Evolutionary conservation across 1,140 invertebrate species (phyloP).

Genomic region (Tetranychus cinnabarinus): DNA sequence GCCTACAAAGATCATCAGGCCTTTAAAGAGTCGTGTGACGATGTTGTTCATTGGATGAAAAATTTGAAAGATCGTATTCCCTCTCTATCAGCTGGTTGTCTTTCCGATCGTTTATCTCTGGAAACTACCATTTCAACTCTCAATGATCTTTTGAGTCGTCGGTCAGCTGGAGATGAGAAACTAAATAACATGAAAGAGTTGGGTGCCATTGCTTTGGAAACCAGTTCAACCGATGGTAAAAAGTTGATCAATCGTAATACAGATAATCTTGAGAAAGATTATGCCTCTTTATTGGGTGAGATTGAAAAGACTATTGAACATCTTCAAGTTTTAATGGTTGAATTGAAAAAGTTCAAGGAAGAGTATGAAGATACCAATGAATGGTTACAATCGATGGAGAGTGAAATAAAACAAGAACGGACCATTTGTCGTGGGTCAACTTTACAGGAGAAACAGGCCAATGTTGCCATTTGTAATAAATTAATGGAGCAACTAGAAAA

Average conservation of each 20-base stretch:
- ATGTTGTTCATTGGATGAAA: slow-evolving; percentile 55
- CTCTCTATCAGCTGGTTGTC: slow-evolving; percentile 41
- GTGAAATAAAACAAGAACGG: slow-evolving; percentile 69
- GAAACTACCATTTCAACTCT: slow-evolving; percentile 50
- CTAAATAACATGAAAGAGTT: slow-evolving; percentile 62
- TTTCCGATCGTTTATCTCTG: slow-evolving; percentile 62
- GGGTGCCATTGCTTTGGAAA: slow-evolving; percentile 56
- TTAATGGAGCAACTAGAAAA: slow-evolving; percentile 46
- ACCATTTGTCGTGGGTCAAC: slow-evolving; percentile 46
- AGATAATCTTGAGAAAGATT: slow-evolving; percentile 51
- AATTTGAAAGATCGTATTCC: slow-evolving; percentile 67
- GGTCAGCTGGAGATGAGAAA: slow-evolving; percentile 64
- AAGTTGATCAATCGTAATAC: slow-evolving; percentile 59
- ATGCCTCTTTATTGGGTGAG: slow-evolving; percentile 58
- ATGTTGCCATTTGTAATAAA: slow-evolving; percentile 32
- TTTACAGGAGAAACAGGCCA: slow-evolving; percentile 56
- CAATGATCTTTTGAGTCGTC: slow-evolving; percentile 49
- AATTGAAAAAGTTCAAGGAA: slow-evolving; percentile 73
- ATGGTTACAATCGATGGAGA: slow-evolving; percentile 80
- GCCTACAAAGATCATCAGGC: slow-evolving; percentile 62
- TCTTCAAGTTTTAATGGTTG: slow-evolving; percentile 27
- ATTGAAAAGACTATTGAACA: slow-evolving; percentile 59
- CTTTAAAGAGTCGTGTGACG: slow-evolving; percentile 70
- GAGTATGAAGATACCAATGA: slow-evolving; percentile 71
- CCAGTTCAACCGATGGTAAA: slow-evolving; percentile 51